These are phyloP conservation scores for Argyrosomus japonicus DNA, from an alignment of 2,113 vertebrate genomes.

Conservation along the genomic window DNA sequence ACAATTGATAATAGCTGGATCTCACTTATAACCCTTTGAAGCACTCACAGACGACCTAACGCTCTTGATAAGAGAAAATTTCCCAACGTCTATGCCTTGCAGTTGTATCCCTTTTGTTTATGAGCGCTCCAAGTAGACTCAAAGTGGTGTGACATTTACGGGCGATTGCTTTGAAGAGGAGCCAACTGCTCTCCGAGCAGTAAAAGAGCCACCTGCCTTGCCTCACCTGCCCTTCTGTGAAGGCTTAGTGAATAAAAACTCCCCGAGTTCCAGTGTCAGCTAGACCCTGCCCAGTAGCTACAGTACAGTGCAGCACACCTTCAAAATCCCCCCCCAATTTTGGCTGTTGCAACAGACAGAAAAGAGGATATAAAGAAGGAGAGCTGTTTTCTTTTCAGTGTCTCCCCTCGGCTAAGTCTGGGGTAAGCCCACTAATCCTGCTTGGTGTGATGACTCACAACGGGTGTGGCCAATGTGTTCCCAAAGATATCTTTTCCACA, in stretches of 20 bases:
- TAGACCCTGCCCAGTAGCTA: constrained; percentile 65
- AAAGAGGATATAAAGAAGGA: constrained; percentile 75
- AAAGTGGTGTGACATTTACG: constrained; percentile 74
- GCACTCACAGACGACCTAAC: constrained; percentile 2
- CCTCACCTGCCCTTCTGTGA: constrained; percentile 81
- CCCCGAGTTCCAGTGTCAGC: constrained; percentile 48
- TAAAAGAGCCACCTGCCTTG: constrained; percentile 81
- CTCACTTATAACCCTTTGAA: constrained; percentile 10
- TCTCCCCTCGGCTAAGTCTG: constrained; percentile 79
- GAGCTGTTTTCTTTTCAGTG: constrained; percentile 79
- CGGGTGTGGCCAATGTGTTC: constrained; percentile 82
- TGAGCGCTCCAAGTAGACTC: constrained; percentile 49
- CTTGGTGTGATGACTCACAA: constrained; percentile 79
- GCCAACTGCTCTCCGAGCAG: constrained; percentile 76
- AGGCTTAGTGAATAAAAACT: constrained; percentile 73
- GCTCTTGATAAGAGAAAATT: constrained; percentile 45
- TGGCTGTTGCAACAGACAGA: constrained; percentile 76
- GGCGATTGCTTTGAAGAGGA: constrained; percentile 76
- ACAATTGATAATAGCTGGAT: background rate
- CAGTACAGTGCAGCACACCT: constrained; percentile 67
- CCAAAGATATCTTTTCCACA: constrained; percentile 77
- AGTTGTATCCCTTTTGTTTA: constrained; percentile 72
- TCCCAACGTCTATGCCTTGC: constrained; percentile 44
- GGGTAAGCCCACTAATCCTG: constrained; percentile 80
- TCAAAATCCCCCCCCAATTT: constrained; percentile 62